A percentile compares a stretch with the other conserved stretches of the same genome.
Conservation (phyloP, 2,888 invertebrate genomes). For the Rugalucina vietnamica region DNA sequence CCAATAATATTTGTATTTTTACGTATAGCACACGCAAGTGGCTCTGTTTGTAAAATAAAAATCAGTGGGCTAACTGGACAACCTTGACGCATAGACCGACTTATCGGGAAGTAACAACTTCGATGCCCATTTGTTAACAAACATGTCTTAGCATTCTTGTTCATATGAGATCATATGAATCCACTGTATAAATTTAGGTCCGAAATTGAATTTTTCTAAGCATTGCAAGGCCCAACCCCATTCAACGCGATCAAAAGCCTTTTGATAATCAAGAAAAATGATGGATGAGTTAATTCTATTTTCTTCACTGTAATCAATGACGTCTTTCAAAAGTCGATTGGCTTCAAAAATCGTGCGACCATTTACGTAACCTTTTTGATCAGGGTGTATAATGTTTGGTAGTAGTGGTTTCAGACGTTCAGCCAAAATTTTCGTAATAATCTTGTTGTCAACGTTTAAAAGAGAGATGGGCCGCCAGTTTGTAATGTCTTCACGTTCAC, state of each 20-base stretch:
- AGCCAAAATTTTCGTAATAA: conserved; percentile 11
- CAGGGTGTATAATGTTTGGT: conserved; percentile 16
- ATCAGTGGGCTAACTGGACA: neutral
- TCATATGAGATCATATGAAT: neutral
- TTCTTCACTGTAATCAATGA: neutral
- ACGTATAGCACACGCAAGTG: neutral
- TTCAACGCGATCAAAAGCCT: conserved; percentile 18
- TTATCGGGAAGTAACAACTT: neutral
- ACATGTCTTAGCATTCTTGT: neutral
- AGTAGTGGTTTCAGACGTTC: conserved; percentile 14
- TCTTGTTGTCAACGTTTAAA: conserved; percentile 26
- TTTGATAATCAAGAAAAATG: conserved; percentile 12
- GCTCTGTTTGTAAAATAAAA: neutral
- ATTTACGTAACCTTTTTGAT: conserved; percentile 24
- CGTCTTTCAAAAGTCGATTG: conserved; percentile 13
- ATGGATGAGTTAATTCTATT: neutral
- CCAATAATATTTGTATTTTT: neutral
- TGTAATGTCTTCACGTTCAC: neutral
- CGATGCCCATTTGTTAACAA: neutral
- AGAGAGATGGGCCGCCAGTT: conserved; percentile 26
- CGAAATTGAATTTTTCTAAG: conserved; percentile 7
- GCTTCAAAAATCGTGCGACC: conserved; percentile 12
- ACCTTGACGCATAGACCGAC: neutral
- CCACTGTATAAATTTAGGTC: conserved; percentile 9
- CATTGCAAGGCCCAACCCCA: conserved; percentile 16